Base-by-base conservation (phyloP, 2,888 invertebrate species). In the Limnephilus marmoratus region DNA sequence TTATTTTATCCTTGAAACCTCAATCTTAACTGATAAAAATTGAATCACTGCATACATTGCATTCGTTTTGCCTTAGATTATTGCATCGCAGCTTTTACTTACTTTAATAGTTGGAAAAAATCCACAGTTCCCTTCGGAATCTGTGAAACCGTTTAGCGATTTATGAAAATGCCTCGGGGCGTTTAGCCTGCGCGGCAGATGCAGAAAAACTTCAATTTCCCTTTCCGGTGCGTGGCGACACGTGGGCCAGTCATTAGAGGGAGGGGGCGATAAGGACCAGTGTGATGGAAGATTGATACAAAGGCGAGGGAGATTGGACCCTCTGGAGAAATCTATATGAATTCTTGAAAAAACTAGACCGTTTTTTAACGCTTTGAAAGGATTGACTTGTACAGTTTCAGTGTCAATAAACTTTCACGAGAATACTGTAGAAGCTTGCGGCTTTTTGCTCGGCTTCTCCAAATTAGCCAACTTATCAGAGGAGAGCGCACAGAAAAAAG, bases 61-160 rank as follows among this genome's bases (percentile, higher is more conserved):
- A 24, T 24, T 68, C 2, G n/a, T 68, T 24, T 68, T 9, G 9
- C 24, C 7, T 68, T n/a, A 24, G 24, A 68, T 24, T 68, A 24
- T 68, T 68, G 68, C 24, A 68, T 1, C 24, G 24, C 68, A 68
- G 68, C 68, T 9, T 68, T 68, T 24, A 68, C 68, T 68, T 68
- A 68, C 68, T 68, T 24, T 68, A 68, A 24, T 68, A 68, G 24
- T 68, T 24, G 68, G 7, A 68, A 68, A 68, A 68, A 68, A 68
- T 68, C n/a, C n/a, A 1, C 68, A n/a, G n/a, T 37, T 18, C 83
- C 37, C 37, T 13, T 37, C 18, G 34, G 3, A 34, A 83, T 83
- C 31, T 83, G 83, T 83, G 31, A 37, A 41, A 83, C 83, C 83
- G 83, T 83, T 83, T 83, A 83, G 83, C 83, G 83, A 83, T 83